Evolutionary conservation across 2,797 vertebrate genomes (phyloP).

Genomic region (Mormyrus hasselquistii): DNA sequence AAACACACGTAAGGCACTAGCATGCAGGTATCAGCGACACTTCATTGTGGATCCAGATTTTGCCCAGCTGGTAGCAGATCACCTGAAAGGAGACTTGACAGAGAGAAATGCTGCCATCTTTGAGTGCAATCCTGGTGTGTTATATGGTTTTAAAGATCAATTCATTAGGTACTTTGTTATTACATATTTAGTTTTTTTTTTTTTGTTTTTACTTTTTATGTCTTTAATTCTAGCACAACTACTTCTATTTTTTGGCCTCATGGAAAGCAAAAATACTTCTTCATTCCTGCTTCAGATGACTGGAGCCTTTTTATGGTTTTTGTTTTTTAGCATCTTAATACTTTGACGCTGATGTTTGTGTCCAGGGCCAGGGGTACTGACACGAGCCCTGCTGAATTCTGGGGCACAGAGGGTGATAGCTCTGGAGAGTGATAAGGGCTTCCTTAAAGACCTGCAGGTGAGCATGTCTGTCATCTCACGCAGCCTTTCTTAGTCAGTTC

Average conservation of each 20-base stretch:
- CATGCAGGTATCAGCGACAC: conserved; percentile 30
- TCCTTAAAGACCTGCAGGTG: conserved; percentile 77
- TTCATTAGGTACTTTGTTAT: not conserved
- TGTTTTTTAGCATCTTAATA: not conserved
- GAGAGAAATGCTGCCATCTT: conserved; percentile 56
- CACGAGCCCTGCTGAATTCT: conserved; percentile 71
- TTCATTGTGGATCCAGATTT: conserved; percentile 67
- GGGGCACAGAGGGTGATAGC: conserved; percentile 76
- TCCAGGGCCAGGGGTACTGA: conserved; percentile 84
- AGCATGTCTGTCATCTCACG: not conserved
- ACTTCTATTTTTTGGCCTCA: not conserved
- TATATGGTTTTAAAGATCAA: not conserved
- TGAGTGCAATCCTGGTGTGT: conserved; percentile 81
- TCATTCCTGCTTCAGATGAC: conserved; percentile 16
- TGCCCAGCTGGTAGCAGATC: conserved; percentile 54
- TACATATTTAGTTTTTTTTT: conserved; percentile 49
- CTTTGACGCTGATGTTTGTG: not conserved
- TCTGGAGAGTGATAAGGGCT: conserved; percentile 68
- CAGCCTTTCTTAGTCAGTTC: not conserved
- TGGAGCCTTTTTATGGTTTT: not conserved
- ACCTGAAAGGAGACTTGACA: conserved; percentile 42
- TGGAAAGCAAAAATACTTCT: not conserved
- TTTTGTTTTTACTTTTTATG: conserved; percentile 43
- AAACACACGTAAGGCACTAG: conserved; percentile 35
- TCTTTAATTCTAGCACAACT: conserved; percentile 37